Evolutionary conservation across 2,797 vertebrate species (phyloP).

Genomic region (Luscinia luscinia): DNA sequence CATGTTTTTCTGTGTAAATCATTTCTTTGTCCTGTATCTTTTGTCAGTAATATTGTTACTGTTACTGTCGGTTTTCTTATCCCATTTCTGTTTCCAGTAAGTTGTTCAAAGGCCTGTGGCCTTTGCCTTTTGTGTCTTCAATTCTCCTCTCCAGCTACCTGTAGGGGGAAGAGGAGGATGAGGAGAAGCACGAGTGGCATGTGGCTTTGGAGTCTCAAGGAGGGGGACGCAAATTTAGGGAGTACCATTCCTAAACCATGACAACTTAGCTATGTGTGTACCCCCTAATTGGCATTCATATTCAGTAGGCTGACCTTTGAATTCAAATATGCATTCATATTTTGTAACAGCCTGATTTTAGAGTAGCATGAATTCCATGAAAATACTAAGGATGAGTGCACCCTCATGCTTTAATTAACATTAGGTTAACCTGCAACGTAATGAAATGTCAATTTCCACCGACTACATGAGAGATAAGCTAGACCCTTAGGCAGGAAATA

Average conservation of each 20-base stretch:
- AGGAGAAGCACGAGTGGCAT: background rate
- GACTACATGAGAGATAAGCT: background rate
- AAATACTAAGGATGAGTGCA: conserved; percentile 35
- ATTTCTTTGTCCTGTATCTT: background rate
- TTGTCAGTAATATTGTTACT: background rate
- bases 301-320: conserved; percentile 46
- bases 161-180: fast-evolving
- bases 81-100: background rate
- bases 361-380: conserved; percentile 26
- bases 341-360: conserved; percentile 37
- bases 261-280: background rate
- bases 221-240: background rate
- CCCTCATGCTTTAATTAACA: conserved; percentile 49
- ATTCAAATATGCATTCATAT: conserved; percentile 41
- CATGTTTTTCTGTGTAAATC: background rate
- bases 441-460: conserved; percentile 34
- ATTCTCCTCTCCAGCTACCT: background rate
- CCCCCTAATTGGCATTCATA: conserved; percentile 19
- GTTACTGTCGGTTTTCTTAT: background rate
- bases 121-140: background rate
- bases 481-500: background rate
- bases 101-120: background rate
- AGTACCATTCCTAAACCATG: background rate
- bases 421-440: background rate
- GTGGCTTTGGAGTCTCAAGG: background rate